Percentiles rank a stretch among this genome's conserved stretches.
Conservation (phyloP, 2,113 vertebrate species). For the Columbina picui region DNA sequence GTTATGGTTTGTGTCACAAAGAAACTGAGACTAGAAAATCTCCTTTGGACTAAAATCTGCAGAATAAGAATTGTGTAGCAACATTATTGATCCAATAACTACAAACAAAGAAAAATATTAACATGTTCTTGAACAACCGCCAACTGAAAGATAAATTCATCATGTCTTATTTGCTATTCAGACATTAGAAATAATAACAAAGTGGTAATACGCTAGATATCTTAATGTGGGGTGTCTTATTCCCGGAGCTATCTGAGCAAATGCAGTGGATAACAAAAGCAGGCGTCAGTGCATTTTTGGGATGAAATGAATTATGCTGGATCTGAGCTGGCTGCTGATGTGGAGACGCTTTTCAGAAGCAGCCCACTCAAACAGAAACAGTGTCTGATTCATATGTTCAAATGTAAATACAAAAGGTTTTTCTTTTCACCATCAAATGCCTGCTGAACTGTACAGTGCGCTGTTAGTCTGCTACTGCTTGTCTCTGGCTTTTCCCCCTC, state of each 20-base stretch:
- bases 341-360: background rate
- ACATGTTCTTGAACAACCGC: background rate
- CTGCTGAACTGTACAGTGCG: background rate
- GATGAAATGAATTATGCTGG: background rate
- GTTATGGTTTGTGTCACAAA: slow-evolving; percentile 21
- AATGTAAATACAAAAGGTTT: background rate
- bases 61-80: slow-evolving; percentile 26
- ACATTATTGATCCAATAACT: slow-evolving; percentile 33
- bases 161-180: background rate
- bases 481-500: background rate
- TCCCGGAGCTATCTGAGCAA: background rate
- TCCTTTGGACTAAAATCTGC: slow-evolving; percentile 3
- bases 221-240: background rate
- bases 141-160: background rate
- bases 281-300: background rate
- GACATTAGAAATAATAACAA: background rate
- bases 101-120: slow-evolving; percentile 1
- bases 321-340: background rate
- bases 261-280: background rate
- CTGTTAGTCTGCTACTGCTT: background rate
- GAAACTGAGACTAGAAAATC: slow-evolving; percentile 30
- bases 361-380: background rate
- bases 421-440: background rate
- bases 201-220: background rate
- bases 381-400: background rate